Conservation (phyloP, 2,113 vertebrate genomes). For the Mionectes macconnelli region DNA sequence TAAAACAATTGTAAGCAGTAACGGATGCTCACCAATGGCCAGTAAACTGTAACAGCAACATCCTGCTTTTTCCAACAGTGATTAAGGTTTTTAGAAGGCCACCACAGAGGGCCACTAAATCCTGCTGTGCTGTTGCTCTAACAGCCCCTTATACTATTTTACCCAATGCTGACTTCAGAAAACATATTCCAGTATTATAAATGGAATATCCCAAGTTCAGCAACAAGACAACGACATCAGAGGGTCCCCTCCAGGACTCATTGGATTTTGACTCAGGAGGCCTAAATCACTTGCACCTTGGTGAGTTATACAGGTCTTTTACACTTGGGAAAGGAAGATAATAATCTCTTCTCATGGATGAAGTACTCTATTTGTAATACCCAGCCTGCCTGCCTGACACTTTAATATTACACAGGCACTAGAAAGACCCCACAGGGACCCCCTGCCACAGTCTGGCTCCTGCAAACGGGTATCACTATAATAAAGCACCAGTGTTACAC, state of each 20-base stretch:
- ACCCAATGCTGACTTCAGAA: slow-evolving; percentile 66
- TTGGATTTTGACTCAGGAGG: slow-evolving; percentile 67
- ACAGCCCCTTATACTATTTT: slow-evolving; percentile 67
- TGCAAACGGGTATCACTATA: slow-evolving; percentile 67
- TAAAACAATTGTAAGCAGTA: background rate
- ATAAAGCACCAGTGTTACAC: slow-evolving; percentile 67
- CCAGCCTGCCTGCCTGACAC: slow-evolving; percentile 74
- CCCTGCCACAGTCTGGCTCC: slow-evolving; percentile 70
- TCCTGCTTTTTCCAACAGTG: slow-evolving; percentile 37
- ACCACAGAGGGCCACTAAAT: slow-evolving; percentile 56
- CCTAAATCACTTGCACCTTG: slow-evolving; percentile 73
- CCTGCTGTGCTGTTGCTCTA: slow-evolving; percentile 48
- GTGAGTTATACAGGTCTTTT: slow-evolving; percentile 74
- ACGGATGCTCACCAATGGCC: background rate
- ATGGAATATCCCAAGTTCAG: slow-evolving; percentile 73
- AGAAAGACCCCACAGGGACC: slow-evolving; percentile 74
- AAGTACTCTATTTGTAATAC: slow-evolving; percentile 79
- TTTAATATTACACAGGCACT: slow-evolving; percentile 73
- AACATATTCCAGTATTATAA: slow-evolving; percentile 68
- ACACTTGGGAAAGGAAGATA: slow-evolving; percentile 79
- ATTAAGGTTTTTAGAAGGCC: slow-evolving; percentile 49
- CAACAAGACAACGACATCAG: slow-evolving; percentile 59
- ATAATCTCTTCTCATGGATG: slow-evolving; percentile 78
- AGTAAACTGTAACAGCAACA: slow-evolving; percentile 1
- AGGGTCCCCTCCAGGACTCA: slow-evolving; percentile 78